Conservation (phyloP, 2,888 invertebrate species). For the Leucophenga maculata region DNA sequence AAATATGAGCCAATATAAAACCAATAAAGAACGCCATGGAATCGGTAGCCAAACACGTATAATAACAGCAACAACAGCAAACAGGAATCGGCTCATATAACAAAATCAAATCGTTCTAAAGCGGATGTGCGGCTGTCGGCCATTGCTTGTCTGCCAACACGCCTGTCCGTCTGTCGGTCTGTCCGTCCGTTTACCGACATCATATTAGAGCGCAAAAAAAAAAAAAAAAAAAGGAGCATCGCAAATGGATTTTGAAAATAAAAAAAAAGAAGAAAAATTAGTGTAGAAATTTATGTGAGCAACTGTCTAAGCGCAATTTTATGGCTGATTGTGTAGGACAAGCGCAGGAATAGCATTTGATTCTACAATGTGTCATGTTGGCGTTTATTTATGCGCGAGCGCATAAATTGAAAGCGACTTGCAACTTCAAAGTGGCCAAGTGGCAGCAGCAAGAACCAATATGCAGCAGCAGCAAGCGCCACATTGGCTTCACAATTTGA, state of each 20-base stretch:
- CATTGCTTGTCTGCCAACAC: too few relatives aligned
- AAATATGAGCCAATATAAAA: conserved; percentile 64
- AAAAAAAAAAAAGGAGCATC: conserved; percentile 19
- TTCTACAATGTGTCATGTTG: conserved; percentile 15
- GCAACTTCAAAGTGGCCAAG: neutral
- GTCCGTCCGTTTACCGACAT: too few relatives aligned
- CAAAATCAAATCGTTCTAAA: conserved; percentile 49
- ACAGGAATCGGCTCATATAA: conserved; percentile 35
- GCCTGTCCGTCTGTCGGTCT: neutral
- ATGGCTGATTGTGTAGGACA: neutral
- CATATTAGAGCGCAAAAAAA: conserved; percentile 38
- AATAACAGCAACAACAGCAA: conserved; percentile 19
- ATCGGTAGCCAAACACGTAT: conserved; percentile 25
- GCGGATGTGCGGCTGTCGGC: conserved; percentile 42
- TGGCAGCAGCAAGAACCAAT: neutral
- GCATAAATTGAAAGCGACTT: neutral
- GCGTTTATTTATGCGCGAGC: conserved; percentile 19
- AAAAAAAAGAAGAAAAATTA: neutral
- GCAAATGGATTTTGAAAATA: neutral
- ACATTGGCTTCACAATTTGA: conserved; percentile 5
- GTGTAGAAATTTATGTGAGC: conserved; percentile 17
- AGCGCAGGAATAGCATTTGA: conserved; percentile 6
- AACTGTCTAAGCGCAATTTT: conserved; percentile 10
- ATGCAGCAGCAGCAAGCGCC: conserved; percentile 4
- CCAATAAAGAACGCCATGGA: conserved; percentile 51